Conservation (phyloP, 2,113 vertebrate genomes). For the Panthera uncia region DNA sequence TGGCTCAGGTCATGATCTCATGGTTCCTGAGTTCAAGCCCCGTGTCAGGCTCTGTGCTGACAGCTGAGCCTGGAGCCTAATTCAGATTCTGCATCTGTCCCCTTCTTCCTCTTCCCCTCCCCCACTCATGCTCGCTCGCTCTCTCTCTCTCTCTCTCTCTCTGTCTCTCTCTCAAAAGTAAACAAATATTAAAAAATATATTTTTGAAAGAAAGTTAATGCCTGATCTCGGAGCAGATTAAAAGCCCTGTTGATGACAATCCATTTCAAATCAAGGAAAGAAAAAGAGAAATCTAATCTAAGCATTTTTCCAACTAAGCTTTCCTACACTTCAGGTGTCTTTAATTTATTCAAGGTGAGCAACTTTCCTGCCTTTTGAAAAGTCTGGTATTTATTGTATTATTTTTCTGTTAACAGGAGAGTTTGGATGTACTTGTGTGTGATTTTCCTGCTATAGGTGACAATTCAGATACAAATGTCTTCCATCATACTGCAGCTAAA, state of each 20-base stretch:
- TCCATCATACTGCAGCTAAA: background rate
- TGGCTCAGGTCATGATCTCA: no score
- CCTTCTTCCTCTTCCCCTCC: no score
- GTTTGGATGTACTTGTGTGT: background rate
- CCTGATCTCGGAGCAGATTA: background rate
- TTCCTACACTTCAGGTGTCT: background rate
- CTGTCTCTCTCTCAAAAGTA: no score
- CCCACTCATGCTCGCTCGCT: no score
- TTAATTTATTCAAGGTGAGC: background rate
- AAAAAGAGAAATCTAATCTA: background rate
- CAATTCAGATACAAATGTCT: slow-evolving; percentile 41
- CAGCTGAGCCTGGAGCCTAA: no score
- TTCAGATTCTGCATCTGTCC: no score
- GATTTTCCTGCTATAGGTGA: background rate
- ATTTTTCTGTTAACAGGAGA: background rate
- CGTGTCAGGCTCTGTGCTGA: no score
- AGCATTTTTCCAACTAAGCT: background rate
- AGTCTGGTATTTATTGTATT: background rate
- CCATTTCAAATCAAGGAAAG: background rate
- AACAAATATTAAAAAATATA: no score
- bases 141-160: no score
- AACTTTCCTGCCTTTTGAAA: background rate
- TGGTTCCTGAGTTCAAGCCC: no score
- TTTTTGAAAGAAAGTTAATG: background rate
- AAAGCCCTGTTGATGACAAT: background rate